phyloP scores from a whole-genome alignment of 2,888 invertebrate species.

The Drosophila fulvimacula region DNA sequence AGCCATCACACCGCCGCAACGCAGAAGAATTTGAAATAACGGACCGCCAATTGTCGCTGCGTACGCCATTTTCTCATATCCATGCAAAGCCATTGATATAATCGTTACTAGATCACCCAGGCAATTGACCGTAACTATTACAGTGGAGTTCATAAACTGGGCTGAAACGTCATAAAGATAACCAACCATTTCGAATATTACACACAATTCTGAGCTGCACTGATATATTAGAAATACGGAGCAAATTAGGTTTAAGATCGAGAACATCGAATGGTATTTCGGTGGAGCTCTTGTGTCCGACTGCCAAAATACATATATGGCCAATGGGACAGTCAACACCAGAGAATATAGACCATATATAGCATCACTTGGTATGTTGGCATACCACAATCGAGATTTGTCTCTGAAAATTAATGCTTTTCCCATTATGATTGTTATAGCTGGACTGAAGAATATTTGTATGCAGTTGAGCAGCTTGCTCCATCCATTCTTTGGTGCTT shows the following conservation, averaged over 20 bases:
- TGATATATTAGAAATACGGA: constrained; percentile 39
- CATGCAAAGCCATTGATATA: constrained; percentile 43
- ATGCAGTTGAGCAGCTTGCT: constrained; percentile 70
- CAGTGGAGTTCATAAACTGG: constrained; percentile 42
- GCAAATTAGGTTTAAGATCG: constrained; percentile 33
- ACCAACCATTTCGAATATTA: constrained; percentile 33
- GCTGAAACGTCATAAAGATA: constrained; percentile 18
- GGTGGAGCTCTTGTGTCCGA: constrained; percentile 41
- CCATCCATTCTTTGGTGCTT: constrained; percentile 69
- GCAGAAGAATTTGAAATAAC: constrained; percentile 33
- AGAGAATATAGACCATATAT: constrained; percentile 14
- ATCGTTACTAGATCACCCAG: constrained; percentile 34
- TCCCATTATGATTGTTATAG: constrained; percentile 25
- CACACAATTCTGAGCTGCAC: constrained; percentile 38
- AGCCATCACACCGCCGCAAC: constrained; percentile 9
- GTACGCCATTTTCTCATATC: constrained; percentile 52
- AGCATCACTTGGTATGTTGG: not conserved
- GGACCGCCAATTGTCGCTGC: constrained; percentile 46
- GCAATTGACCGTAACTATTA: constrained; percentile 11
- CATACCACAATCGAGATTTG: constrained; percentile 27
- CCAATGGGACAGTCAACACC: constrained; percentile 25
- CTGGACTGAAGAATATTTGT: constrained; percentile 56
- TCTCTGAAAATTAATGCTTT: constrained; percentile 30
- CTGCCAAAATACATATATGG: constrained; percentile 18
- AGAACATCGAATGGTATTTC: constrained; percentile 36